A percentile compares a stretch with the other conserved stretches of the same genome.
Conservation (phyloP, 2,888 invertebrate genomes). For the Spodoptera exigua region DNA sequence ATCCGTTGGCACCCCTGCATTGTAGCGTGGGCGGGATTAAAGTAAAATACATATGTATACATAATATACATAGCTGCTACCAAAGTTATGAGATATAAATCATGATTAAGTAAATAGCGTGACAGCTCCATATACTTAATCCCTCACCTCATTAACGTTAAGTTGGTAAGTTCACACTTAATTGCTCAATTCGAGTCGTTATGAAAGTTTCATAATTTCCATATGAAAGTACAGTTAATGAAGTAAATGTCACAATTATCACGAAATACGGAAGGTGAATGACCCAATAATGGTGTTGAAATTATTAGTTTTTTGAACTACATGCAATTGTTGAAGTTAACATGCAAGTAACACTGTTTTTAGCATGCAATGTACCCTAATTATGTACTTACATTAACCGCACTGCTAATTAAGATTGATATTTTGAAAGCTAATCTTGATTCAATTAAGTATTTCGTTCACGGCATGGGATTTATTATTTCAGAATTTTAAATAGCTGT, state of each 20-base stretch:
- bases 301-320: conserved; percentile 10
- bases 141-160: no score
- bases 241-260: neutral
- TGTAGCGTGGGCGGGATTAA: no score
- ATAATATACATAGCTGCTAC: no score
- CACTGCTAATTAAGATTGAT: conserved; percentile 19
- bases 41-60: no score
- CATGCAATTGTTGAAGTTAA: conserved; percentile 7
- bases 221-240: no score
- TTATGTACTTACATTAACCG: conserved; percentile 19
- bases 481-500: neutral
- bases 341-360: conserved; percentile 14
- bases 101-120: no score
- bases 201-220: no score
- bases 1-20: no score
- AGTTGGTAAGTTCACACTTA: no score
- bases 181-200: no score
- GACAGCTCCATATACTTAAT: no score
- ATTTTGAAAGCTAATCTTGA: conserved; percentile 11
- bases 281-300: conserved; percentile 29
- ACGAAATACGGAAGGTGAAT: conserved; percentile 12
- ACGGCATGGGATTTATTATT: neutral
- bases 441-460: conserved; percentile 10
- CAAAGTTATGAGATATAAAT: no score
- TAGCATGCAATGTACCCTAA: conserved; percentile 27